phyloP scores from a whole-genome alignment of 1,140 invertebrate species.

The Drosophila cardini region DNA sequence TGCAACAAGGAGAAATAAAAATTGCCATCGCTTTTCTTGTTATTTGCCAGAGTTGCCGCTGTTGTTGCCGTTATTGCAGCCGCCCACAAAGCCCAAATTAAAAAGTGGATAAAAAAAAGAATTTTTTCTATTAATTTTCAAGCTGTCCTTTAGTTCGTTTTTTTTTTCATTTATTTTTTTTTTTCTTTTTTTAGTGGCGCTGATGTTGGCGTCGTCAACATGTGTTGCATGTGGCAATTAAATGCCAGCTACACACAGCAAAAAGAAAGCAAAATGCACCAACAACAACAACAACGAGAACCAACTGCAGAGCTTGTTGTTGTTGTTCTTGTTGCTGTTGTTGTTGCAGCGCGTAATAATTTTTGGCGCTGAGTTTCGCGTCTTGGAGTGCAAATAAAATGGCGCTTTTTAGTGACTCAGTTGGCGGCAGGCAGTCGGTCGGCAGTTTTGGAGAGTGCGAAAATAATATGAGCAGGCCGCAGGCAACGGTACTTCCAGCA shows the following conservation, averaged over 20 bases:
- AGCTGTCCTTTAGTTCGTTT: constrained; percentile 42
- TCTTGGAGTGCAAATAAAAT: constrained; percentile 76
- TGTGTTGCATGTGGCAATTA: constrained; percentile 65
- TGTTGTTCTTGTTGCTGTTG: constrained; percentile 14
- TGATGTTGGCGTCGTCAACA: constrained; percentile 61
- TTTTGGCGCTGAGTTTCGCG: constrained; percentile 62
- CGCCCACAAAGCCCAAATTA: constrained; percentile 72
- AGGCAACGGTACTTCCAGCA: constrained; percentile 42
- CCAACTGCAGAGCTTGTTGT: constrained; percentile 26
- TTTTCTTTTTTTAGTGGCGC: constrained; percentile 20
- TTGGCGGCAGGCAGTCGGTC: constrained; percentile 49
- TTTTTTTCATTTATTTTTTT: not conserved
- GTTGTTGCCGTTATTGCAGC: constrained; percentile 22
- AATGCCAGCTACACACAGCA: constrained; percentile 60
- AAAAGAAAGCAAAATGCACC: constrained; percentile 54
- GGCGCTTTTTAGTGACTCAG: constrained; percentile 75
- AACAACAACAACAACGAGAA: constrained; percentile 23
- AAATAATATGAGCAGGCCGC: constrained; percentile 65
- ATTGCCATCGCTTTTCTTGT: constrained; percentile 42
- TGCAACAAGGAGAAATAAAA: constrained; percentile 41
- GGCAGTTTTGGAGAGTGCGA: constrained; percentile 57
- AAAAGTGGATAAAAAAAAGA: constrained; percentile 71
- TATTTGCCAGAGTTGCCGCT: constrained; percentile 11
- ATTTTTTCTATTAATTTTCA: constrained; percentile 74
- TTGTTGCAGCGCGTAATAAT: constrained; percentile 60